A percentile compares a stretch with the other conserved stretches of the same genome.
phyloP scores from a whole-genome alignment of 2,113 vertebrate genomes.

The Leucoraja erinaceus region DNA sequence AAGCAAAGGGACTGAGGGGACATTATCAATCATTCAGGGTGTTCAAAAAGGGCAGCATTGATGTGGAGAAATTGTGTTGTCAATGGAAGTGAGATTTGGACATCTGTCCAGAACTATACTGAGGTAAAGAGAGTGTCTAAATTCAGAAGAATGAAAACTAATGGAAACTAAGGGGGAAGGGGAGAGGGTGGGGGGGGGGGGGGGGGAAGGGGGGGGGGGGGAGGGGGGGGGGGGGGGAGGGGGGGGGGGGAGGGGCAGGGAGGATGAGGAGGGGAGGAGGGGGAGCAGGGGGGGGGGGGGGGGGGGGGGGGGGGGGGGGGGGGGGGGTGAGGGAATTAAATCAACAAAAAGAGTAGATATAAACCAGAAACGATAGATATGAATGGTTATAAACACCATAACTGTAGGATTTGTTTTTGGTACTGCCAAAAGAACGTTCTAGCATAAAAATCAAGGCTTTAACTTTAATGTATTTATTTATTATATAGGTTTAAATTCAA shows the following conservation, averaged over 20 bases:
- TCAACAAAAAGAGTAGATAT: neutral
- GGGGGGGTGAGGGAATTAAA: neutral
- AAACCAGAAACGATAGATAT: neutral
- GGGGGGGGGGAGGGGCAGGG: too few species aligned
- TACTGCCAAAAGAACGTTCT: neutral
- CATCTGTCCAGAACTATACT: constrained; percentile 94
- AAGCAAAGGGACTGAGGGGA: constrained; percentile 41
- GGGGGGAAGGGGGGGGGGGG: too few species aligned
- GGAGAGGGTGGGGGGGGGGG: too few species aligned
- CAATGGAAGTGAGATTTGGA: constrained; percentile 66
- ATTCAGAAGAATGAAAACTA: constrained; percentile 60
- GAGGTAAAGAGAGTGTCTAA: constrained; percentile 64
- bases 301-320: too few species aligned
- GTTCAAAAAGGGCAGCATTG: constrained; percentile 50
- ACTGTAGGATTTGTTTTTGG: neutral
- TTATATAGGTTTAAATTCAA: neutral
- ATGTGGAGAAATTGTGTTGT: constrained; percentile 55
- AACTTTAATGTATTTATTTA: constrained; percentile 20
- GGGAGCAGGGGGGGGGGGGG: too few species aligned
- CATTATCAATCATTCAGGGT: constrained; percentile 56
- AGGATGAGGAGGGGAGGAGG: too few species aligned
- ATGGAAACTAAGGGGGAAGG: constrained; percentile 11
- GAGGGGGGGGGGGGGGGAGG: too few species aligned
- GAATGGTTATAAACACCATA: neutral
- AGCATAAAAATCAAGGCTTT: neutral